These are phyloP conservation scores for Coremacera marginata DNA, from an alignment of 2,888 invertebrate species.

Conservation along the genomic window DNA sequence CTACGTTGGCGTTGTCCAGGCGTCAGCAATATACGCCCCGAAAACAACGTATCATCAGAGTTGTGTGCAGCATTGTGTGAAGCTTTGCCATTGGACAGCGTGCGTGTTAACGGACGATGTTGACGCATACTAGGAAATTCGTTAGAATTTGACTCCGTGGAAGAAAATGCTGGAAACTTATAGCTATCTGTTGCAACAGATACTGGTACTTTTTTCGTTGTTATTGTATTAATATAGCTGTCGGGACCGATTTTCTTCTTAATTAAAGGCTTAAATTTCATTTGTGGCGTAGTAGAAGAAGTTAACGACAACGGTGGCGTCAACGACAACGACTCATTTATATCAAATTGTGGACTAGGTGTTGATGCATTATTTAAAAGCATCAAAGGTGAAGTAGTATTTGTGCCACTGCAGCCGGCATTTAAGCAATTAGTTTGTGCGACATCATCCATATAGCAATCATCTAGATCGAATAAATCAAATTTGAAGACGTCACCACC, in stretches of 20 bases:
- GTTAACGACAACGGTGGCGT: constrained; percentile 42
- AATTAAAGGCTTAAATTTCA: constrained; percentile 73
- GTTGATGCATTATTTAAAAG: constrained; percentile 50
- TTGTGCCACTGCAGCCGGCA: constrained; percentile 66
- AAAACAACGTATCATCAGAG: constrained; percentile 48
- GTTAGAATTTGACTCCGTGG: constrained; percentile 52
- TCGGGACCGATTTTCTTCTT: constrained; percentile 79
- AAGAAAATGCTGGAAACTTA: constrained; percentile 65
- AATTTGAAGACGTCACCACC: constrained; percentile 86
- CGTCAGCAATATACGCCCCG: constrained; percentile 60
- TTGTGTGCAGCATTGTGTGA: constrained; percentile 62
- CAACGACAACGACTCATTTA: constrained; percentile 39
- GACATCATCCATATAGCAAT: constrained; percentile 61
- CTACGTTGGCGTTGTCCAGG: constrained; percentile 61
- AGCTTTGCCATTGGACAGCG: constrained; percentile 73
- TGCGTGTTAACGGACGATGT: constrained; percentile 79
- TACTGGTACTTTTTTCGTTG: constrained; percentile 68
- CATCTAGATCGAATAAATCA: constrained; percentile 87
- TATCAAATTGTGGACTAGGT: constrained; percentile 52
- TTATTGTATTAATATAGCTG: constrained; percentile 78
- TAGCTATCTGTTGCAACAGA: constrained; percentile 62
- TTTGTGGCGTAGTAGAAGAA: constrained; percentile 46
- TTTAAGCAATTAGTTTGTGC: constrained; percentile 65
- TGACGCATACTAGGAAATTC: constrained; percentile 65
- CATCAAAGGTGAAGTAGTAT: constrained; percentile 60